Base-by-base conservation (phyloP, 2,797 vertebrate species). In the Harpagifer antarcticus region DNA sequence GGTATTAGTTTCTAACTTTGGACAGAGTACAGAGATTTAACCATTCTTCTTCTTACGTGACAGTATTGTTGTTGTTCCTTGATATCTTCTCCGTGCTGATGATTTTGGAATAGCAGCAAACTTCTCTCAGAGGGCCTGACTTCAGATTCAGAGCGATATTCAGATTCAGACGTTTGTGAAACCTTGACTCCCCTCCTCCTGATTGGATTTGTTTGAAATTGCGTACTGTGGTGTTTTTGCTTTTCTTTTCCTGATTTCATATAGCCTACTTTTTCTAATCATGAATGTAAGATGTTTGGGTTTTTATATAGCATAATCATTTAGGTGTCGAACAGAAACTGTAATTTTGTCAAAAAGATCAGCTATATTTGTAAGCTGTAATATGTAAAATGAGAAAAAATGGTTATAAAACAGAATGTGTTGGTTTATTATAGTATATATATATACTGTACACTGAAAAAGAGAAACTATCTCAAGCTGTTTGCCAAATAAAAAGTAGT, bases 321-420 rank as follows among this genome's bases (percentile, higher is more conserved):
- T 92, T 93, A 89, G 94, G 92, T 95, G 95, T 95, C 88, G 81
- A 93, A 94, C 89, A 90, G 87, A 94, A 91, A 83, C 89, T 91
- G 91, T 94, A 93, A 93, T 94, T 95, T 95, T 96, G 94, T 95
- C 93, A 91, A 94, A 95, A 94, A 95, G 93, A 95, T 95, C 95
- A 94, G 95, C 94, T 96, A 95, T 93, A 95, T 96, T 95, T 96
- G 94, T 95, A 95, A 96, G 94, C 93, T 95, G 94, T 95, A 95
- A 93, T 90, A 94, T 95, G 94, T 95, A 94, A 93, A 91, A 91
- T 55, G 78, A 89, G 86, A 88, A 93, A 91, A 94, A 92, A 92
- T 93, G 88, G 91, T 91, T 94, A 95, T 94, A 84, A 91, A 90
- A 91, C 91, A 91, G 92, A 94, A 92, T 92, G 93, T 95, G 93